These are phyloP conservation scores for Sebastes taczanowskii DNA, from an alignment of 2,797 vertebrate genomes.

Conservation along the genomic window DNA sequence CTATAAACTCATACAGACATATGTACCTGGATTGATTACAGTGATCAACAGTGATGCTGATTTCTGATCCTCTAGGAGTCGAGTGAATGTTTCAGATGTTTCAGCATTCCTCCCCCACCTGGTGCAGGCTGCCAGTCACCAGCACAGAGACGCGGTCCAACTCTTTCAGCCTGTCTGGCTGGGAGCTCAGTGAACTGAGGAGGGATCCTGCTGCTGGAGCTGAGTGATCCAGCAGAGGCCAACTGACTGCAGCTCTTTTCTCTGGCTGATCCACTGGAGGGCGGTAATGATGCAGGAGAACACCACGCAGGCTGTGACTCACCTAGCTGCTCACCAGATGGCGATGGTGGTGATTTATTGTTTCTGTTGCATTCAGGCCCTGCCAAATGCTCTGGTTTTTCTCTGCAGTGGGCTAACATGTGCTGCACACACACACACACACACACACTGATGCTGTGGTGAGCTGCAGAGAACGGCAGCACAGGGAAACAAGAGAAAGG, in stretches of 20 bases:
- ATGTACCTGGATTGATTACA: neutral
- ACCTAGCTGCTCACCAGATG: slow-evolving; percentile 63
- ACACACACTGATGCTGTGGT: slow-evolving; percentile 84
- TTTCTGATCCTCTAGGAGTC: neutral
- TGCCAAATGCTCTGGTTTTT: slow-evolving; percentile 84
- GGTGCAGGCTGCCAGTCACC: slow-evolving; percentile 86
- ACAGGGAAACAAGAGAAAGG: fast-evolving
- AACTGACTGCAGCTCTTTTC: slow-evolving; percentile 71
- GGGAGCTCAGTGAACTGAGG: neutral
- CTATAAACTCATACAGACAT: no score
- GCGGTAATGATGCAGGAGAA: slow-evolving; percentile 86
- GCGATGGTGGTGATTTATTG: slow-evolving; percentile 8
- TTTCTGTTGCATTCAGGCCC: slow-evolving; percentile 66
- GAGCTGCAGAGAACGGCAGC: slow-evolving; percentile 71
- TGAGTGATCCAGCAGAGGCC: neutral
- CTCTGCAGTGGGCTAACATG: slow-evolving; percentile 82
- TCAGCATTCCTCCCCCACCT: slow-evolving; percentile 82
- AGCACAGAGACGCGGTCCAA: slow-evolving; percentile 77
- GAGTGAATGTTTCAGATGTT: slow-evolving; percentile 78
- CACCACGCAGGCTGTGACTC: slow-evolving; percentile 71
- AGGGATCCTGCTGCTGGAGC: neutral
- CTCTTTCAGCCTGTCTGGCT: slow-evolving; percentile 51
- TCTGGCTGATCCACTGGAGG: slow-evolving; percentile 85
- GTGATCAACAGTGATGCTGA: neutral
- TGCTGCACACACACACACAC: slow-evolving; percentile 67